Percentiles rank a stretch among this genome's conserved stretches.
These are phyloP conservation scores for Oreochromis spilurus DNA, from an alignment of 2,113 vertebrate species.

Conservation along the genomic window DNA sequence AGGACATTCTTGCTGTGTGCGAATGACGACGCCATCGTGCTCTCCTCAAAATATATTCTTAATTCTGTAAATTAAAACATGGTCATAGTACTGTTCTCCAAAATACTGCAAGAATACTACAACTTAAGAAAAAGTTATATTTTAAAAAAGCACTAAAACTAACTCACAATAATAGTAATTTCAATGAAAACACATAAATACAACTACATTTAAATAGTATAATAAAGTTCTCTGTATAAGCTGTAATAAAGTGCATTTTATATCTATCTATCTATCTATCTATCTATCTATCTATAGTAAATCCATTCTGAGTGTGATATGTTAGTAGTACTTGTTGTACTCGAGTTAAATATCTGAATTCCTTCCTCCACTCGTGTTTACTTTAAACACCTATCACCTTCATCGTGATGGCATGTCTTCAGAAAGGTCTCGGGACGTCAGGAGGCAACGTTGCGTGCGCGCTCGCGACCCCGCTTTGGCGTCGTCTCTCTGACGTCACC, in stretches of 20 bases:
- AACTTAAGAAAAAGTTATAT: background rate
- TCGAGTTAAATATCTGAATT: background rate
- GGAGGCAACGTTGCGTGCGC: constrained; percentile 29
- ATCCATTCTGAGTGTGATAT: background rate
- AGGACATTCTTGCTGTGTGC: background rate
- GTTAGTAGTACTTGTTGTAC: background rate
- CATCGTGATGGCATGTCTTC: background rate
- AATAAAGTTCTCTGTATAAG: background rate
- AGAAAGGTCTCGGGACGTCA: constrained; percentile 7
- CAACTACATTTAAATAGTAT: background rate
- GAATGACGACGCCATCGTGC: background rate
- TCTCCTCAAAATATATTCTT: background rate
- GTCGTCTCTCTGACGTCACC: constrained; percentile 49
- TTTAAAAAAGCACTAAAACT: background rate
- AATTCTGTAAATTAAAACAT: background rate
- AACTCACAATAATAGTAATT: background rate
- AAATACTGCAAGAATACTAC: background rate
- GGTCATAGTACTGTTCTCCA: background rate
- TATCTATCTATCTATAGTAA: background rate
- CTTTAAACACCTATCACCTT: background rate
- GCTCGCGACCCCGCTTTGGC: background rate
- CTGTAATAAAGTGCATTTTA: background rate
- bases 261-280: too few relatives aligned
- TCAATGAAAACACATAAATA: background rate
- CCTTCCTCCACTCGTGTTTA: background rate